phyloP scores from a whole-genome alignment of 2,888 invertebrate genomes.

The Calliphora vomitoria region DNA sequence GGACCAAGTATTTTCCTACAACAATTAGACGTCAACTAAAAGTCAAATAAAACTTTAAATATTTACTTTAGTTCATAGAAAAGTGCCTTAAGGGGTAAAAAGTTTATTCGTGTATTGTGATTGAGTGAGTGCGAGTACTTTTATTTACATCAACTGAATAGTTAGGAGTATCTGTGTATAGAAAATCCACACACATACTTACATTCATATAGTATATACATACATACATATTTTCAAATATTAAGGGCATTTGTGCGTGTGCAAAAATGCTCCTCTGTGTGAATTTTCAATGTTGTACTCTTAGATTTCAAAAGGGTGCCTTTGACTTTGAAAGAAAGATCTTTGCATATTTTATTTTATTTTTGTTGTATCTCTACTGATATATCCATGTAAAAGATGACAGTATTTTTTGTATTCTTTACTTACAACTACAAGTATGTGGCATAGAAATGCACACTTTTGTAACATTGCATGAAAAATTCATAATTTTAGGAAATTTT shows the following conservation, averaged over 20 bases:
- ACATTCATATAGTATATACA: background rate
- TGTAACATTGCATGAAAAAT: background rate
- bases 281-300: slow-evolving; percentile 7
- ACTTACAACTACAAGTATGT: background rate
- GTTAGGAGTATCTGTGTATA: background rate
- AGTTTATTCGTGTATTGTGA: slow-evolving; percentile 20
- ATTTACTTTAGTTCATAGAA: slow-evolving; percentile 77
- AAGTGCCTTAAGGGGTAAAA: slow-evolving; percentile 75
- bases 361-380: background rate
- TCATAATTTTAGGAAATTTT: background rate
- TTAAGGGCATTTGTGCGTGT: background rate
- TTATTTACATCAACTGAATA: background rate
- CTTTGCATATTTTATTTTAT: slow-evolving; percentile 12
- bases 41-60: slow-evolving; percentile 77
- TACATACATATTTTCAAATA: background rate
- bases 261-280: background rate
- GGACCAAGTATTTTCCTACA: slow-evolving; percentile 78
- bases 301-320: slow-evolving; percentile 35
- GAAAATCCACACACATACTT: background rate
- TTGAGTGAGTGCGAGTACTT: background rate
- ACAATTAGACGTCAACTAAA: slow-evolving; percentile 78
- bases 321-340: slow-evolving; percentile 52
- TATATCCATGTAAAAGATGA: background rate
- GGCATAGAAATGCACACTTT: background rate
- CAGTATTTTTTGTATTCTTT: background rate